These are phyloP conservation scores for Electrophaes corylata DNA, from an alignment of 2,888 invertebrate genomes.

Conservation along the genomic window DNA sequence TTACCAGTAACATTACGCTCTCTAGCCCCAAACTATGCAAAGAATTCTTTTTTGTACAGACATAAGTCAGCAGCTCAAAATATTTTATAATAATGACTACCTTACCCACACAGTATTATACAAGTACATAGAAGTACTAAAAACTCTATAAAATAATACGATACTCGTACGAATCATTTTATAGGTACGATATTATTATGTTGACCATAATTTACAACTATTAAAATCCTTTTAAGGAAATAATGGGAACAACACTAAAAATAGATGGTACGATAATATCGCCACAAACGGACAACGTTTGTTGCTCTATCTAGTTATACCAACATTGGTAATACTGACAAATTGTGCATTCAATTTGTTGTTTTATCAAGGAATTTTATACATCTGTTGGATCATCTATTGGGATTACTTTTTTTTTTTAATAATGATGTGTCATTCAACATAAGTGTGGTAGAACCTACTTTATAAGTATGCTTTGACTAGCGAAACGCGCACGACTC, in stretches of 20 bases:
- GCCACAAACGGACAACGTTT: conserved; percentile 47
- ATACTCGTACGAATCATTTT: neutral
- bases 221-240: neutral
- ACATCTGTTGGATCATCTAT: neutral
- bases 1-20: too few relatives aligned
- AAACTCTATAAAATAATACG: neutral
- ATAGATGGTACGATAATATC: conserved; percentile 63
- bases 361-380: conserved; percentile 19
- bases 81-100: too few relatives aligned
- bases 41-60: too few relatives aligned
- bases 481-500: too few relatives aligned
- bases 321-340: conserved; percentile 63
- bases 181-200: neutral
- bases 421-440: neutral
- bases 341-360: conserved; percentile 35
- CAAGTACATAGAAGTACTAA: neutral
- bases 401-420: neutral
- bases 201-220: neutral
- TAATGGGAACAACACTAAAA: conserved; percentile 30
- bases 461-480: too few relatives aligned
- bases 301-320: conserved; percentile 49
- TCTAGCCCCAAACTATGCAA: too few relatives aligned
- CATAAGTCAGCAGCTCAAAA: too few relatives aligned
- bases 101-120: too few relatives aligned
- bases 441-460: neutral